A percentile compares a stretch with the other conserved stretches of the same genome.
Conservation (phyloP, 2,888 invertebrate species). For the Polietes domitor region DNA sequence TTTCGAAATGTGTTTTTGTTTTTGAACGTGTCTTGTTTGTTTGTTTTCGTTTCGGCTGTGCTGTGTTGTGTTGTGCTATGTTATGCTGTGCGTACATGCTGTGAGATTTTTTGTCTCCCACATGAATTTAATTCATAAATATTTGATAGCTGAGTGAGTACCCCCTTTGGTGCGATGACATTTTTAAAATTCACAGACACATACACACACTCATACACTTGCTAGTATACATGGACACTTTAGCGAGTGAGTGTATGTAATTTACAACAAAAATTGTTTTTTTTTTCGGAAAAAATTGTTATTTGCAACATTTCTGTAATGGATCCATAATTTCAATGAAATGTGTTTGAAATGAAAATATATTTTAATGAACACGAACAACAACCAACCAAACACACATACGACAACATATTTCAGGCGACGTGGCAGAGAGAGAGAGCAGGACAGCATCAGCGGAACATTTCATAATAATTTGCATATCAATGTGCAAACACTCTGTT, state of each 20-base stretch:
- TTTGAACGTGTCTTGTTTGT: neutral
- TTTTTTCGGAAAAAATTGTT: slow-evolving; percentile 32
- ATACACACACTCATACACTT: neutral
- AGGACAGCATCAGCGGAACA: neutral
- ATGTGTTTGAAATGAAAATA: slow-evolving; percentile 58
- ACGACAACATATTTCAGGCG: neutral
- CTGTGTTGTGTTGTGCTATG: too few species aligned
- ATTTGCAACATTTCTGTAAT: slow-evolving; percentile 49
- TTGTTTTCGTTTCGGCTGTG: neutral
- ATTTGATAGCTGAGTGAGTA: neutral
- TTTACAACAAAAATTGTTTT: neutral
- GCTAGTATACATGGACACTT: neutral
- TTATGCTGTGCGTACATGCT: neutral
- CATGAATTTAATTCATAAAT: neutral
- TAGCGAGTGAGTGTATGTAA: neutral
- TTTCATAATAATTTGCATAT: slow-evolving; percentile 60
- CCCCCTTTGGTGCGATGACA: slow-evolving; percentile 5
- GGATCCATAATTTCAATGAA: slow-evolving; percentile 40
- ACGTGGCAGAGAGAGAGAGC: slow-evolving; percentile 20
- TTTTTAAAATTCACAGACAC: slow-evolving; percentile 52
- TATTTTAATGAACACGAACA: slow-evolving; percentile 61
- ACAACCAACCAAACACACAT: slow-evolving; percentile 49
- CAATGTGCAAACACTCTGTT: slow-evolving; percentile 54
- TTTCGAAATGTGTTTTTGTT: slow-evolving; percentile 1
- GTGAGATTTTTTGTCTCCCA: neutral